These are phyloP conservation scores for Nesidiocoris tenuis DNA, from an alignment of 2,888 invertebrate species.

Conservation along the genomic window DNA sequence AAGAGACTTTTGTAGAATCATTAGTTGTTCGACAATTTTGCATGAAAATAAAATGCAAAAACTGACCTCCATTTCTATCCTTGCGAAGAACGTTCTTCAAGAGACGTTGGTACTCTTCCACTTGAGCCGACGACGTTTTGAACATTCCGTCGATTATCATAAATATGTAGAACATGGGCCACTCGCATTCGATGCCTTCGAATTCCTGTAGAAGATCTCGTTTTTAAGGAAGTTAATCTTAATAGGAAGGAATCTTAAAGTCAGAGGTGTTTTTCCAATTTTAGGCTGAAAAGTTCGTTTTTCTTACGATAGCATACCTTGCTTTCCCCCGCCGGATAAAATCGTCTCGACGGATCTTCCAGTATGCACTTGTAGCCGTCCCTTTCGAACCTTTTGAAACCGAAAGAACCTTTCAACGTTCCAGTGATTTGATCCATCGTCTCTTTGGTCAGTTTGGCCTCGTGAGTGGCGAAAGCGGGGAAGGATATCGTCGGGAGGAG, in stretches of 20 bases:
- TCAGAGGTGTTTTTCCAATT: too few species aligned
- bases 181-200: slow-evolving; percentile 94
- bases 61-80: slow-evolving; percentile 74
- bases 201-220: slow-evolving; percentile 64
- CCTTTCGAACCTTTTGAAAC: slow-evolving; percentile 89
- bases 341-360: slow-evolving; percentile 69
- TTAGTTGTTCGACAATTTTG: too few species aligned
- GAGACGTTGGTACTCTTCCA: slow-evolving; percentile 86
- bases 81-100: slow-evolving; percentile 77
- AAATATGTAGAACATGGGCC: slow-evolving; percentile 94
- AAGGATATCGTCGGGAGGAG: slow-evolving; percentile 91
- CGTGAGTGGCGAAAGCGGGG: slow-evolving; percentile 97
- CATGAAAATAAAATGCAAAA: too few species aligned
- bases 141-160: slow-evolving; percentile 96
- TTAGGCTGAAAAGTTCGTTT: too few species aligned
- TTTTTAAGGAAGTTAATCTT: too few species aligned
- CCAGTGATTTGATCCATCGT: slow-evolving; percentile 82
- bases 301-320: slow-evolving; percentile 64
- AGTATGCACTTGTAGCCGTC: slow-evolving; percentile 90
- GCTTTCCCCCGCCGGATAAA: slow-evolving; percentile 87
- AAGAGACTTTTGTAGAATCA: too few species aligned
- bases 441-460: slow-evolving; percentile 79
- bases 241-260: too few species aligned
- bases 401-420: slow-evolving; percentile 82
- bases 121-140: slow-evolving; percentile 80